A percentile compares a stretch with the other conserved stretches of the same genome.
phyloP scores from a whole-genome alignment of 2,113 vertebrate genomes.

The Atrichornis clamosus region DNA sequence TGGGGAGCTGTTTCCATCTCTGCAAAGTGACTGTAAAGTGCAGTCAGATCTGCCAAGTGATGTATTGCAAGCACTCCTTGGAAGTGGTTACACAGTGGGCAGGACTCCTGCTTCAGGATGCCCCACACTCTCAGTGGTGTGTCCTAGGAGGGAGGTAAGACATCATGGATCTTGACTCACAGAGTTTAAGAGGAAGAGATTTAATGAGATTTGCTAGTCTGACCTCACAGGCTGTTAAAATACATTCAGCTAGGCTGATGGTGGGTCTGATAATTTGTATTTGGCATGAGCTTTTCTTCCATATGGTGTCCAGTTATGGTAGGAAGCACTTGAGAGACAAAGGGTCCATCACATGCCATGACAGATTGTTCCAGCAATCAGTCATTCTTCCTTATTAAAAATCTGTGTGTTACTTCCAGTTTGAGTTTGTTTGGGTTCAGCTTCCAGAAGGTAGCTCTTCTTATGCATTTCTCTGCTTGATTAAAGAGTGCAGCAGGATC shows the following conservation, averaged over 20 bases:
- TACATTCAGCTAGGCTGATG: background rate
- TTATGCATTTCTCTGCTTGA: background rate
- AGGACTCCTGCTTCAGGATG: background rate
- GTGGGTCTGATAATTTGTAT: background rate
- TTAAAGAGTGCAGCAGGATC: background rate
- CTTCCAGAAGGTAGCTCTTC: background rate
- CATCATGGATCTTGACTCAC: background rate
- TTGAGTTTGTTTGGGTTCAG: background rate
- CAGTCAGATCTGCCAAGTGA: background rate
- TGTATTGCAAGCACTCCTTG: background rate
- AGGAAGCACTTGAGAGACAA: background rate
- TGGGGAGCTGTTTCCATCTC: background rate
- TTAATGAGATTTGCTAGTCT: background rate
- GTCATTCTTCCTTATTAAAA: background rate
- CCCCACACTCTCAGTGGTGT: fast-evolving
- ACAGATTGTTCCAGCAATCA: background rate
- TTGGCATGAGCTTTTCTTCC: background rate
- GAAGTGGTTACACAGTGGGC: background rate
- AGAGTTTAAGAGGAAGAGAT: background rate
- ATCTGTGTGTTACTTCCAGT: background rate
- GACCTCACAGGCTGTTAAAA: background rate
- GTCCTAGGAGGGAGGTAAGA: background rate
- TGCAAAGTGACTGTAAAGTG: background rate
- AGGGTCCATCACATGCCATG: background rate
- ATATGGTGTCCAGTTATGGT: background rate